A percentile compares a stretch with the other conserved stretches of the same genome.
phyloP scores from a whole-genome alignment of 1,140 invertebrate genomes.

The Himalopsyche phryganea region DNA sequence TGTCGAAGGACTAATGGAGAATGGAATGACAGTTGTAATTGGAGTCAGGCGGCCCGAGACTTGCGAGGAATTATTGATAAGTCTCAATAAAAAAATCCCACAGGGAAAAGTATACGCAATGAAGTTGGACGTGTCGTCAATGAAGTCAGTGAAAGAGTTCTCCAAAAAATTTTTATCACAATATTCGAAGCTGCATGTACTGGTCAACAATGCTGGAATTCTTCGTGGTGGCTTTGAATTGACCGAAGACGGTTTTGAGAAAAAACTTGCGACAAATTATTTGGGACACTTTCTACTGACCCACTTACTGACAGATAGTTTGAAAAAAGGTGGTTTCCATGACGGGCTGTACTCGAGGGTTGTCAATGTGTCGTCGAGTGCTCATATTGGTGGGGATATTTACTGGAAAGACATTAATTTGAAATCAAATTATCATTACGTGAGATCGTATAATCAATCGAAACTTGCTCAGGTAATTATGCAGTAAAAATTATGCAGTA shows the following conservation, averaged over 20 bases:
- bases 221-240: conserved; percentile 76
- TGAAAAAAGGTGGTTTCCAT: conserved; percentile 60
- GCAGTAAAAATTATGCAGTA: too few species aligned
- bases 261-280: conserved; percentile 82
- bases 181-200: conserved; percentile 64
- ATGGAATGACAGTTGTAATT: conserved; percentile 81
- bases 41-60: conserved; percentile 66
- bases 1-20: conserved; percentile 74
- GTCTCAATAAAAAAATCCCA: conserved; percentile 53
- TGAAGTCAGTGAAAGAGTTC: conserved; percentile 76
- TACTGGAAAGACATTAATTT: conserved; percentile 75
- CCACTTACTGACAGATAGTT: conserved; percentile 71
- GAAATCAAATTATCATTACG: conserved; percentile 60
- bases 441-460: conserved; percentile 77
- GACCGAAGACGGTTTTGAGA: conserved; percentile 78
- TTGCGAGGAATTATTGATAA: not conserved
- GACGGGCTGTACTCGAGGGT: conserved; percentile 62
- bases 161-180: conserved; percentile 61
- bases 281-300: conserved; percentile 85
- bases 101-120: conserved; percentile 51
- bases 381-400: conserved; percentile 67
- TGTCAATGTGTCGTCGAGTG: conserved; percentile 84
- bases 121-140: conserved; percentile 59
- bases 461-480: conserved; percentile 79
- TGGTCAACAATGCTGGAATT: conserved; percentile 85